These are phyloP conservation scores for Podarcis cretensis DNA, from an alignment of 2,113 vertebrate species.

Conservation along the genomic window DNA sequence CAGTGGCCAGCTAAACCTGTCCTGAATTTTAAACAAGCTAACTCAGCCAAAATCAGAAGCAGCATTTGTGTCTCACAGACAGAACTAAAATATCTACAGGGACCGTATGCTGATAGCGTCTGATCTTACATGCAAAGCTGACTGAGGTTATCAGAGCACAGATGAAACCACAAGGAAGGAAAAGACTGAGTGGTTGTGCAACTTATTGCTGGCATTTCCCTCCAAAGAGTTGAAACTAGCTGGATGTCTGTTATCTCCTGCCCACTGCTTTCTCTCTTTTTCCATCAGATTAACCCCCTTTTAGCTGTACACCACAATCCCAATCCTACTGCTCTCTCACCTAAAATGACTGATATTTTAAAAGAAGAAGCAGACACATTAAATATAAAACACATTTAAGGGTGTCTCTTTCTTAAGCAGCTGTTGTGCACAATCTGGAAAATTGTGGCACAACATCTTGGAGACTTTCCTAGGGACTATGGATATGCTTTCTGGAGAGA, in stretches of 20 bases:
- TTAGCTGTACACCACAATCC: neutral
- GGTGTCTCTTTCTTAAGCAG: neutral
- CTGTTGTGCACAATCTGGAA: neutral
- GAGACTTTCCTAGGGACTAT: neutral
- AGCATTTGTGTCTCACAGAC: neutral
- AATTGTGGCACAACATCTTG: neutral
- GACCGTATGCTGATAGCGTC: neutral
- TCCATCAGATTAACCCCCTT: neutral
- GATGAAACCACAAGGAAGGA: slow-evolving; percentile 22
- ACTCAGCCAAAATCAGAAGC: slow-evolving; percentile 32
- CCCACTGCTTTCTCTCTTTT: neutral
- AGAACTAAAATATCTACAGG: neutral
- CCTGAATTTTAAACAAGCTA: slow-evolving; percentile 55
- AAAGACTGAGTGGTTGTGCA: neutral
- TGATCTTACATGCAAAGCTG: slow-evolving; percentile 10
- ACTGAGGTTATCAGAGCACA: neutral
- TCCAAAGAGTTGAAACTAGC: neutral
- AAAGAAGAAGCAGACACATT: neutral
- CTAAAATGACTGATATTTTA: neutral
- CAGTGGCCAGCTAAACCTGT: slow-evolving; percentile 35
- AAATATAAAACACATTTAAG: no score
- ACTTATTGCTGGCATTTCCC: neutral
- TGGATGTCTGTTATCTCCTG: neutral
- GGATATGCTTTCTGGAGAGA: neutral
- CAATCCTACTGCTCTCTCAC: neutral